Base-by-base conservation (phyloP, 1,140 invertebrate species). In the Drosophila pruinosa region DNA sequence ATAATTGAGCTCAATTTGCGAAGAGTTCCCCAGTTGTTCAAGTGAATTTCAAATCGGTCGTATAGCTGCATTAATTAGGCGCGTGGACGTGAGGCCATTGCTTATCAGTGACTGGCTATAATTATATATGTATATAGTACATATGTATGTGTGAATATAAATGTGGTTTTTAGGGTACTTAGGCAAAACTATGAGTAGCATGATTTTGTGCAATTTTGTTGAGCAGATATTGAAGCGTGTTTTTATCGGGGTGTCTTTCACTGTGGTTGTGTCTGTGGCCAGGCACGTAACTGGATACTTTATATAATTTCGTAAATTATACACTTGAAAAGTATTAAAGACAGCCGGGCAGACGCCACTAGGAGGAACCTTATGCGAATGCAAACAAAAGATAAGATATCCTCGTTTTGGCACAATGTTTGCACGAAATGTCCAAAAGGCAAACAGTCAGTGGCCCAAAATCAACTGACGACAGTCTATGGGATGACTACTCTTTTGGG, bases 341-440 rank as follows among this genome's bases (percentile, higher is more conserved):
- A 69, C 72, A 64, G 68, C 45, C 80, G 39, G 17, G 53, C 50
- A 63, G 72, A 58, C 72, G 58, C 56, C 58, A 43, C 31, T 8
- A 6, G 31, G 14, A 59, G 38, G 67, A 69, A 72, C 75, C 76
- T 89, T 89, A 81, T 72, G 75, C 85, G 83, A 89, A 79, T 77
- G 83, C 83, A 89, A 89, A 89, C 83, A 89, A 69, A 62, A 83
- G 83, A 89, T 89, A 89, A 89, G 83, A 89, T 89, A 89, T 89
- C 83, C 83, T 89, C 75, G 70, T 43, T 72, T 70, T 77, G 80
- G 77, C 74, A 54, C 75, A 75, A 41, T 88, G 82, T 88, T 88
- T 88, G 68, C 82, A 67, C 75, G 48, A 82, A 82, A 78, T 78
- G 82, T 59, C 75, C 56, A 61, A 57, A 65, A 63, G 65, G 82